phyloP scores from a whole-genome alignment of 2,888 invertebrate genomes.

The Beris chalybata region DNA sequence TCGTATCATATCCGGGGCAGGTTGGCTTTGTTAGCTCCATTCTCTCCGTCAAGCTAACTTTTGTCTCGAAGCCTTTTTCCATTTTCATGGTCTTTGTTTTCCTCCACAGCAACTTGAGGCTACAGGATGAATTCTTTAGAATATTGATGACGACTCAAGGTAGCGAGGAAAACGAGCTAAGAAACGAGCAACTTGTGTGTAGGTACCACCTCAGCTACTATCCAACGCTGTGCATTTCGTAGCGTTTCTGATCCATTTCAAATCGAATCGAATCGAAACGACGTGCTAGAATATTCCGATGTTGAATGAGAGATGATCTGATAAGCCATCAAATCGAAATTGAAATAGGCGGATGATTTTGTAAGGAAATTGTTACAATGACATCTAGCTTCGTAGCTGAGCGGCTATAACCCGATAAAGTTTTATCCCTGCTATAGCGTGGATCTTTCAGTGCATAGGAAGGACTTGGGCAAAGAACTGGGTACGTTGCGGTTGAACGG shows the following conservation, averaged over 20 bases:
- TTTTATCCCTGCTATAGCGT: background rate
- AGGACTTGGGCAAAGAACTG: background rate
- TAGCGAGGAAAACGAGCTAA: background rate
- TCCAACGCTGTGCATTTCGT: too few species aligned
- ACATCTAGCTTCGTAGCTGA: constrained; percentile 11
- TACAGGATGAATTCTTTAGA: constrained; percentile 8
- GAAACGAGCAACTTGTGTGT: background rate
- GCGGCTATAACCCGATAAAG: constrained; percentile 8
- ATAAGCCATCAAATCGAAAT: constrained; percentile 27
- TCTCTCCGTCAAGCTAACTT: background rate
- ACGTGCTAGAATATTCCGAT: constrained; percentile 6
- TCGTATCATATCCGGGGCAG: background rate
- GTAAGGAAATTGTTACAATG: constrained; percentile 4
- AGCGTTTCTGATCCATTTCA: constrained; percentile 1
- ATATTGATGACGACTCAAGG: constrained; percentile 6
- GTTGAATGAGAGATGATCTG: constrained; percentile 16
- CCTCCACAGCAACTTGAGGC: constrained; percentile 1
- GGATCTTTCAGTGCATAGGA: background rate
- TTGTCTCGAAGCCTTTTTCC: constrained; percentile 2
- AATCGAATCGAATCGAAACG: constrained; percentile 12
- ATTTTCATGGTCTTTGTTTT: constrained; percentile 9
- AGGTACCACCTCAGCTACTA: too few species aligned
- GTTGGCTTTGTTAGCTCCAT: too few species aligned
- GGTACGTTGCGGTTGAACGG: background rate
- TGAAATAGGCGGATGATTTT: constrained; percentile 26